Evolutionary conservation across 2,797 vertebrate species (phyloP).

Genomic region (Lacerta viridis): DNA sequence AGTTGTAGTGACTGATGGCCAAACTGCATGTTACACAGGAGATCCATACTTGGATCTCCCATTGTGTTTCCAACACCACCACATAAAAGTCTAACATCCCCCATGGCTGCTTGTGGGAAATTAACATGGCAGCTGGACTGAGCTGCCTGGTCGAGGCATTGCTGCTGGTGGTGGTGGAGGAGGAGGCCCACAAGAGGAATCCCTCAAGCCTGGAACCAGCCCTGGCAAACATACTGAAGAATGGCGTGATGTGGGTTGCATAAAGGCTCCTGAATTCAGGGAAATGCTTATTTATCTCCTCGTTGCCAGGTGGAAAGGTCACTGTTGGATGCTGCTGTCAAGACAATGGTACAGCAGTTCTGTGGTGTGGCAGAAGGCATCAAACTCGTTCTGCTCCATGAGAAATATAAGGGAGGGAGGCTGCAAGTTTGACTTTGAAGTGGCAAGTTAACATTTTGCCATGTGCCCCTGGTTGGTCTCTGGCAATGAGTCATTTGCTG

Average conservation of each 20-base stretch:
- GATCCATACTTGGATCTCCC: not conserved
- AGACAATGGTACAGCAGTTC: not conserved
- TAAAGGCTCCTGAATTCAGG: not conserved
- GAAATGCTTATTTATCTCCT: not conserved
- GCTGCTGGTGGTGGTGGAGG: not conserved
- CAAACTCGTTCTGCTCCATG: not conserved
- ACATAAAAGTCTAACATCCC: no score
- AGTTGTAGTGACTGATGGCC: not conserved
- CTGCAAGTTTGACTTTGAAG: not conserved
- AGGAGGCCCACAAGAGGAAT: not conserved
- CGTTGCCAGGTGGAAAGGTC: conserved; percentile 4
- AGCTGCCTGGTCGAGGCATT: not conserved
- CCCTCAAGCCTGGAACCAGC: no score
- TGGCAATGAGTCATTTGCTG: conserved; percentile 9
- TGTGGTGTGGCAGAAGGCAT: not conserved
- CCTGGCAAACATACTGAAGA: not conserved
- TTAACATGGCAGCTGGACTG: not conserved
- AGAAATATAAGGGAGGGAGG: not conserved
- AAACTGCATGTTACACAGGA: not conserved
- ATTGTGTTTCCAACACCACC: not conserved
- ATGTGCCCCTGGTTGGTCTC: not conserved
- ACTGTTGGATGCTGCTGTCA: not conserved
- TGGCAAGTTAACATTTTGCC: not conserved
- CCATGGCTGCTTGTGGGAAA: not conserved
- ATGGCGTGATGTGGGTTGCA: no score